Percentiles rank a stretch among this genome's conserved stretches.
These are phyloP conservation scores for Nothocercus julius DNA, from an alignment of 2,113 vertebrate species.

Conservation along the genomic window DNA sequence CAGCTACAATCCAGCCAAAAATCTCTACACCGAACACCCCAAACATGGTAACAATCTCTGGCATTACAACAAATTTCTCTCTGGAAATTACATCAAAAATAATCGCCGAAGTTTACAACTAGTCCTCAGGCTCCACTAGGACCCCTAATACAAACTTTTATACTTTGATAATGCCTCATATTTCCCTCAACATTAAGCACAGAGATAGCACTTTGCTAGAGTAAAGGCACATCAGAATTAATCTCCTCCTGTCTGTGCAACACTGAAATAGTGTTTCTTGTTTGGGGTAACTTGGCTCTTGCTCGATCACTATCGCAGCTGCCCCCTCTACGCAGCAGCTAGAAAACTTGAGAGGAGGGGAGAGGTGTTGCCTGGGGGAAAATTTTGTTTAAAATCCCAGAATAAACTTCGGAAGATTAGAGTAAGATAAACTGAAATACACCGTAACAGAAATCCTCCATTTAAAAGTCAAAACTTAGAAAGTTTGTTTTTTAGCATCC, in stretches of 20 bases:
- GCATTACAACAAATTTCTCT: no score
- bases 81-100: not conserved
- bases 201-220: not conserved
- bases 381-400: not conserved
- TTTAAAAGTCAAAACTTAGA: not conserved
- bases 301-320: no score
- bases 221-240: not conserved
- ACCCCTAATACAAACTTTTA: not conserved
- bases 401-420: not conserved
- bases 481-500: not conserved
- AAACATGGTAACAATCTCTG: not conserved
- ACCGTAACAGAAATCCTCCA: not conserved
- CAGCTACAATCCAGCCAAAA: not conserved
- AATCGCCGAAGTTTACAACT: not conserved
- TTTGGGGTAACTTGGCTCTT: not conserved
- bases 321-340: not conserved
- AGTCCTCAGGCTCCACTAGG: not conserved
- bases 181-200: not conserved
- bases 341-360: not conserved
- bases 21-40: not conserved
- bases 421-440: not conserved
- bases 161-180: not conserved
- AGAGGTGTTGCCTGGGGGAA: not conserved
- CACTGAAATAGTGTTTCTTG: not conserved
- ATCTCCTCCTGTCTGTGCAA: not conserved